Evolutionary conservation across 2,113 vertebrate species (phyloP).

Genomic region (Tachycineta bicolor): DNA sequence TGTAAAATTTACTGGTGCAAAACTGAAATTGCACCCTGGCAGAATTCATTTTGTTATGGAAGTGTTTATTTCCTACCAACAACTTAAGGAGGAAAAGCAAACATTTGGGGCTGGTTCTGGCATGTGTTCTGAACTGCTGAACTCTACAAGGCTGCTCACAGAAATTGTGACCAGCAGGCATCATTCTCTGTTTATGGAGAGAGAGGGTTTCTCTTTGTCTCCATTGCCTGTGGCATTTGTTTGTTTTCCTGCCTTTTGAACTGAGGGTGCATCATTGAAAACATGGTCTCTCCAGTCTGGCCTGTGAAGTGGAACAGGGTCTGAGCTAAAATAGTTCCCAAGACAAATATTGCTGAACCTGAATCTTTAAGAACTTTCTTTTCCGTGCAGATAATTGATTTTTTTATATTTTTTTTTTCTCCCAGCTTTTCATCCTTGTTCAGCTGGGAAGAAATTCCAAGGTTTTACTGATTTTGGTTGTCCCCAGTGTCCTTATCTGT

Average conservation of each 20-base stretch:
- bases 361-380: not conserved
- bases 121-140: not conserved
- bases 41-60: not conserved
- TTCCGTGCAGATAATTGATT: not conserved
- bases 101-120: not conserved
- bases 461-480: not conserved
- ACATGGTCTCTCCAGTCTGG: not conserved
- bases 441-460: not conserved
- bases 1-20: not conserved
- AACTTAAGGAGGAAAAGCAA: not conserved
- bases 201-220: not conserved
- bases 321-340: not conserved
- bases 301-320: not conserved
- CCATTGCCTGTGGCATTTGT: not conserved
- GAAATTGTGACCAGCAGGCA: not conserved
- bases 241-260: not conserved
- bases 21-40: not conserved
- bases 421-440: not conserved
- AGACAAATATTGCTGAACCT: not conserved
- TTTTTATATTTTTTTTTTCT: not conserved
- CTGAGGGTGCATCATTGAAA: not conserved
- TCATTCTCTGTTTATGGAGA: not conserved
- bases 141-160: not conserved
- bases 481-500: not conserved
- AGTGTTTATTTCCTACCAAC: not conserved